Evolutionary conservation across 2,113 vertebrate species (phyloP).

Genomic region (Hemichromis elongatus): DNA sequence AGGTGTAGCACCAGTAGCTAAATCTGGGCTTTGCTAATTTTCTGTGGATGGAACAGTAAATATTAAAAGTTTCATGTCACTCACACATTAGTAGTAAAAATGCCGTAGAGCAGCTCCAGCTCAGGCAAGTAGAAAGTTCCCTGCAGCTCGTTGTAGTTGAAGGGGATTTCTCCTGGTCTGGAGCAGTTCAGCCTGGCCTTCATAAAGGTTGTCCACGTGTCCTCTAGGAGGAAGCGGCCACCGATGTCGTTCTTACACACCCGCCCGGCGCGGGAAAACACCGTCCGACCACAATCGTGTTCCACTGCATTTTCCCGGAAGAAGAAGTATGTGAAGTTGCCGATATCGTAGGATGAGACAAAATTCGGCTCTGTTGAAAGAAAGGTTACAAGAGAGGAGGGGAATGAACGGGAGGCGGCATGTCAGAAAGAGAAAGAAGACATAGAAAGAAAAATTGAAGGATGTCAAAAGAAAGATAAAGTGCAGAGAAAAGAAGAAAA

Average conservation of each 20-base stretch:
- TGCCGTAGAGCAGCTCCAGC: constrained; percentile 91
- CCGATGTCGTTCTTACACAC: constrained; percentile 97
- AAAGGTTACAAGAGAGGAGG: neutral
- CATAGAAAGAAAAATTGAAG: neutral
- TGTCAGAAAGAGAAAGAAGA: neutral
- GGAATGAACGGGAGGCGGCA: neutral
- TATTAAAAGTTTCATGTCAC: constrained; percentile 46
- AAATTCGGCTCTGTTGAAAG: constrained; percentile 88
- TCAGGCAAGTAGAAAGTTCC: constrained; percentile 93
- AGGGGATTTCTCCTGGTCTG: constrained; percentile 92
- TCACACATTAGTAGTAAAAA: constrained; percentile 97
- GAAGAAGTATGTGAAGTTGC: constrained; percentile 97
- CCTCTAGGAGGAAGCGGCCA: constrained; percentile 92
- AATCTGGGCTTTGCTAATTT: neutral
- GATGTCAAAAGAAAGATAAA: neutral
- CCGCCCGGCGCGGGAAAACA: constrained; percentile 89
- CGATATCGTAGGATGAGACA: constrained; percentile 93
- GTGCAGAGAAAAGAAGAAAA: neutral
- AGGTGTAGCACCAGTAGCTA: neutral
- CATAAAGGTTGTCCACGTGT: constrained; percentile 99
- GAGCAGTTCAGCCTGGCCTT: constrained; percentile 96
- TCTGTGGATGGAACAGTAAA: neutral
- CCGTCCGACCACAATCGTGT: constrained; percentile 90
- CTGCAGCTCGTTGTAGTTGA: constrained; percentile 94
- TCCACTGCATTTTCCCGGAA: constrained; percentile 96